Base-by-base conservation (phyloP, 1,140 invertebrate species). In the Dendrolimus punctatus region DNA sequence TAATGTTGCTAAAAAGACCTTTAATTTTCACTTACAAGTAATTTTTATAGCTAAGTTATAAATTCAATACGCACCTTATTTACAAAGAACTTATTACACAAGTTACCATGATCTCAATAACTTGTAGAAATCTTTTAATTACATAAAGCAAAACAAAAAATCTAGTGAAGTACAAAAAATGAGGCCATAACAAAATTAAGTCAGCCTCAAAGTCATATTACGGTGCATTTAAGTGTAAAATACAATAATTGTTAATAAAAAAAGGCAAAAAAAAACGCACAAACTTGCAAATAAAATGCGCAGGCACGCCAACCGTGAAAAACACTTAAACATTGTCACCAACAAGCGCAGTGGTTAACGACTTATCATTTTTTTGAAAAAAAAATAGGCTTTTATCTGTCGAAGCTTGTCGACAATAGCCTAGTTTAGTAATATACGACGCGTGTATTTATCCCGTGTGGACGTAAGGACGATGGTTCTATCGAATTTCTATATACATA, bases 211-310 rank as follows among this genome's bases (percentile, higher is more conserved):
- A 64, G 51, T 53, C 52, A 68, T 68, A 73, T 68, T 62, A 60
- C 60, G 57, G 63, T 69, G 62, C 63, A 63, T 63, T 71, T 69
- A 57, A 68, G 68, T 71, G 66, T 62, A 64, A 69, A 64, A 68
- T 73, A 66, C 63, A 66, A 69, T 68, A 71, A 68, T 74, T 53
- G 57, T 36, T 44, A 51, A 57, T 69, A 68, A 55, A 51, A 52
- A 51, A 55, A 63, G 38, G 42, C 5, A 49, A 58, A 53, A 64
- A 64, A 73, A 73, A 53, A 58, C 37, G 46, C 6, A 40, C 39
- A 55, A 47, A 44, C 46, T 39, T 36, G 40, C 8, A 50, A 39
- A 23, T 49, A 10, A 8, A 47, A 10, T 45, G 51, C 56, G 44
- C 45, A 43, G 47, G 52, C 46, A 49, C 55, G 49, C 48, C 40